Conservation (phyloP, 2,113 vertebrate species). For the Ancistrus triradiatus region DNA sequence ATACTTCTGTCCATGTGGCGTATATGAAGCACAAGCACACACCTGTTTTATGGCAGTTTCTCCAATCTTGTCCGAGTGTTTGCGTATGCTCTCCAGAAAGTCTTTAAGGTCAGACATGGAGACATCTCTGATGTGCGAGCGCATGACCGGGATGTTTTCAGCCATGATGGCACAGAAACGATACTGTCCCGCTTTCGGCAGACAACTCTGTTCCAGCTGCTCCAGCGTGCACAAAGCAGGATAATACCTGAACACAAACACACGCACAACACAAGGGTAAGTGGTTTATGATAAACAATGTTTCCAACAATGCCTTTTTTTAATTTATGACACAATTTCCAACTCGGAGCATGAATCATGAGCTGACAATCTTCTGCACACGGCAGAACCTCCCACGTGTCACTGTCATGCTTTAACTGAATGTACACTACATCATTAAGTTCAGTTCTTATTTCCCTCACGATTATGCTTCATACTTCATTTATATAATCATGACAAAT, state of each 20-base stretch:
- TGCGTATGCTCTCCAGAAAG: constrained; percentile 97
- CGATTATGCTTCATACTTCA: no score
- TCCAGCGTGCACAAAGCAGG: constrained; percentile 91
- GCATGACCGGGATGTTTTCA: constrained; percentile 85
- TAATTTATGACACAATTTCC: no score
- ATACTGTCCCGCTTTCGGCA: constrained; percentile 88
- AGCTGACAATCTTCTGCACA: no score
- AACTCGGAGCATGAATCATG: no score
- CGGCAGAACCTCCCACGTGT: no score
- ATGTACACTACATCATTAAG: no score
- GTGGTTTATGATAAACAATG: no score
- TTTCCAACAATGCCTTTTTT: no score
- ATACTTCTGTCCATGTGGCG: no score
- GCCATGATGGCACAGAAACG: constrained; percentile 94
- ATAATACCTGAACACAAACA: constrained; percentile 78
- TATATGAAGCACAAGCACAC: constrained; percentile 33
- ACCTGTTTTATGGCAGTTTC: constrained; percentile 96
- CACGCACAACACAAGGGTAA: not conserved
- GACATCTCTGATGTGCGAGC: constrained; percentile 84
- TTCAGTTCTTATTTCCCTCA: no score
- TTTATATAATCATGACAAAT: no score
- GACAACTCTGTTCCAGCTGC: constrained; percentile 83
- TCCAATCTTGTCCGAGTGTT: constrained; percentile 95
- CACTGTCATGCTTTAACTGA: no score
- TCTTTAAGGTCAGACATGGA: constrained; percentile 96